phyloP scores from a whole-genome alignment of 2,113 vertebrate species.

The Okapia johnstoni region DNA sequence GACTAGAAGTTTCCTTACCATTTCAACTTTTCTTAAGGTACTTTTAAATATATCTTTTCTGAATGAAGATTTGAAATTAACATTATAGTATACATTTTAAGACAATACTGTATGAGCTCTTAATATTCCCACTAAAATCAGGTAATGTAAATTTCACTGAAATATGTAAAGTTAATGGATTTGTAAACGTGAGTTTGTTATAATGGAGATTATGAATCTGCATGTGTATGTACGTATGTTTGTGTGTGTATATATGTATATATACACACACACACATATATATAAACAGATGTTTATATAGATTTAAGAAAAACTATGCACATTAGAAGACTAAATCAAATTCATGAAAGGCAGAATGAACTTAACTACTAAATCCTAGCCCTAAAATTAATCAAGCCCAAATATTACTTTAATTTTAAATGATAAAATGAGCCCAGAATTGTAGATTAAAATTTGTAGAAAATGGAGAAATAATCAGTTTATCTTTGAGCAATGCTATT shows the following conservation, averaged over 20 bases:
- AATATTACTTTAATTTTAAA: conserved; percentile 1
- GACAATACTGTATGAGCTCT: not conserved
- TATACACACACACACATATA: not conserved
- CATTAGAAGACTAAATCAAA: not conserved
- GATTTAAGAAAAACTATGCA: not conserved
- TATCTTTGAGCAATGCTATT: not conserved
- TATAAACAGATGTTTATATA: not conserved
- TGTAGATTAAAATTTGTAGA: not conserved
- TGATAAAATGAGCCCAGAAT: not conserved
- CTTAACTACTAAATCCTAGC: not conserved
- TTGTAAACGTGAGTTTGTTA: not conserved
- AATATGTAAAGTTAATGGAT: not conserved
- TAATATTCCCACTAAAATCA: not conserved
- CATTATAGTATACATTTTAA: not conserved
- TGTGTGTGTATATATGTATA: not conserved
- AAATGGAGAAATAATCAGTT: not conserved
- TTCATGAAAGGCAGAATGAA: not conserved
- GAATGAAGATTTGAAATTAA: conserved; percentile 12
- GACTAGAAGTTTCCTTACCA: not conserved
- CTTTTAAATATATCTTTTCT: not conserved
- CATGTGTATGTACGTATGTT: not conserved
- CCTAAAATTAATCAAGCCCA: not conserved
- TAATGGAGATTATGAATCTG: not conserved
- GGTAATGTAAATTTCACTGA: not conserved
- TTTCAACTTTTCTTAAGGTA: not conserved